Evolutionary conservation across 2,797 vertebrate genomes (phyloP), one percentile per base, ranked within the genome.

Genomic region (Clarias laeviceps): DNA sequence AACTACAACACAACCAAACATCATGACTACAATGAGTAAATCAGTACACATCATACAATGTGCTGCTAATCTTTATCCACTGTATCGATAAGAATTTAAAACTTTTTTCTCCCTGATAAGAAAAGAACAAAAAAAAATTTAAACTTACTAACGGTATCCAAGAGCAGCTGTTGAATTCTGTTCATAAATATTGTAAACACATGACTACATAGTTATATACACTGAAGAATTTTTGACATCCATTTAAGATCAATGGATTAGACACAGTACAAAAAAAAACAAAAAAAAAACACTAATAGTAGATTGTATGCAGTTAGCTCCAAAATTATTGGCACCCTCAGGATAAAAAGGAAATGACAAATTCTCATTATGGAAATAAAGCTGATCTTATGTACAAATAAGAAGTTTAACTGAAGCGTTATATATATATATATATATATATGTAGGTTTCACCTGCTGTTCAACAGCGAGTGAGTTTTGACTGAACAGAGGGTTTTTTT

Each of bases 1-100:
- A 80, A 80, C 61, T 15, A 37, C 78, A 50, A 80, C 56, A 27
- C 32, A 64, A 79, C 34, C 24, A 40, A 64, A 80, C 61, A 80
- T 50, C 40, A 45, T 64, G 77, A 64, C 59, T 64, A 64, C 1
- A 9, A 9, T 11, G 8, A n/a, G n/a, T 29, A 65, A 64, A 65
- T 64, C 61, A 45, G 1, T 37, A 27, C 2, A 80, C 59, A 40
- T 34, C 76, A 24, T 34, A 37, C 74, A 80, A 15, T 54, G 45
- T 29, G n/a, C 72, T 54, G 7, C 70, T 65, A 27, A 34, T 34
- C 32, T 20, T 29, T 22, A 34, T 45, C 34, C 11, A 45, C 69
- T 72, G 69, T 37, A n/a, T 72, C 37, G 24, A 22, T 24, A n/a
- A 27, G 24, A 54, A 8, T 27, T 29, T 1, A 8, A 29, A 56